Percentiles rank a stretch among this genome's conserved stretches.
phyloP scores from a whole-genome alignment of 2,888 invertebrate genomes.

The Thecophora atra region DNA sequence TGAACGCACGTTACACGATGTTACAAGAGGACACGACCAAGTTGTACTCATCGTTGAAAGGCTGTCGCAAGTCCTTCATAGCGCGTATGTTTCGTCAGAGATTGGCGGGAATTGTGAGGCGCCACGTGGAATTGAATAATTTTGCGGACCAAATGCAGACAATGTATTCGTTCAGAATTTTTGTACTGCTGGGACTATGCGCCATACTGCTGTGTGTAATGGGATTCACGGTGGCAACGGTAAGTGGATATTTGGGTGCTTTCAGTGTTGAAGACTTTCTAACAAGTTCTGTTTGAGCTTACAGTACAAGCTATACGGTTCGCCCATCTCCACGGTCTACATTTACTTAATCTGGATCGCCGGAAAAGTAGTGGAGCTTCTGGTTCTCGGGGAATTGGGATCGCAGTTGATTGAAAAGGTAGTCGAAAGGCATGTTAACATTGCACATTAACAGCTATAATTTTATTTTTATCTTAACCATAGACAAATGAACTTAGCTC shows the following conservation, averaged over 20 bases:
- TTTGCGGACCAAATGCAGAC: conserved; percentile 53
- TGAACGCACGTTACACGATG: conserved; percentile 54
- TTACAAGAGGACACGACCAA: conserved; percentile 49
- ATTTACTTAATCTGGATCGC: conserved; percentile 46
- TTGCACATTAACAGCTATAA: not conserved
- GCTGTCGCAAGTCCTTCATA: conserved; percentile 22
- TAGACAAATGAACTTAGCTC: conserved; percentile 48
- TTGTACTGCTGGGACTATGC: conserved; percentile 56
- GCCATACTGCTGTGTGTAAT: conserved; percentile 54
- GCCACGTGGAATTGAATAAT: conserved; percentile 51
- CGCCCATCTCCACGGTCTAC: conserved; percentile 42
- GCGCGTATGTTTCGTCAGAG: conserved; percentile 47
- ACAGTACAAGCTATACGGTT: conserved; percentile 33
- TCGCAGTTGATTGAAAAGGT: conserved; percentile 48
- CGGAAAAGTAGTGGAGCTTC: conserved; percentile 47
- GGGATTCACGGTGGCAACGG: conserved; percentile 56
- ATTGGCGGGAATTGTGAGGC: conserved; percentile 47
- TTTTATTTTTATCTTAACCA: not conserved
- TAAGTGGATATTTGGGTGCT: conserved; percentile 41
- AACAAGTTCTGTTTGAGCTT: not conserved
- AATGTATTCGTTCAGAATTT: conserved; percentile 56
- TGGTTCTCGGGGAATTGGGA: conserved; percentile 49
- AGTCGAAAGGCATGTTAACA: conserved; percentile 8
- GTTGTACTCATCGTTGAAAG: conserved; percentile 32
- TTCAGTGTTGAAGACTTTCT: no score